phyloP scores from a whole-genome alignment of 2,797 vertebrate genomes.

The Gobio occitaniae region DNA sequence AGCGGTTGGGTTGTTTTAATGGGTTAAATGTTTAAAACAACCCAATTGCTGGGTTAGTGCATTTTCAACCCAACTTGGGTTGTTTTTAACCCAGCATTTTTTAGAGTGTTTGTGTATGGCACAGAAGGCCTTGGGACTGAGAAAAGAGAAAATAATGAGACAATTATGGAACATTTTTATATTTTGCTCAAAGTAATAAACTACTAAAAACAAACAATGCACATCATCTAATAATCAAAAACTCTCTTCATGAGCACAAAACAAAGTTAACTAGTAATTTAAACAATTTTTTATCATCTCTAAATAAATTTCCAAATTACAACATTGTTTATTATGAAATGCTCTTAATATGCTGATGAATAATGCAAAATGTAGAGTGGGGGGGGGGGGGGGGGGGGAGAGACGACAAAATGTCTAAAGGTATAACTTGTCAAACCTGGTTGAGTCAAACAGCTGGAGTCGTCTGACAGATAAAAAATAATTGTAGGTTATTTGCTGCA shows the following conservation, averaged over 20 bases:
- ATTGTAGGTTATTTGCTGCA: no score
- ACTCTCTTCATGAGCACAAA: not conserved
- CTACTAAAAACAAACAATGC: not conserved
- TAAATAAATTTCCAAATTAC: not conserved
- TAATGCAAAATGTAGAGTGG: not conserved
- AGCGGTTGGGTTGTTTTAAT: no score
- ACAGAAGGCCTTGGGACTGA: not conserved
- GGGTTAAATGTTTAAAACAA: no score
- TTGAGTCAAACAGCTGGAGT: not conserved
- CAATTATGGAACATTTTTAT: not conserved
- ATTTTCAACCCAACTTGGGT: no score
- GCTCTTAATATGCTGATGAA: not conserved
- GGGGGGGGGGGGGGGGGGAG: no score
- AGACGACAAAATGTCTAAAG: no score
- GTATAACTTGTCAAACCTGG: not conserved
- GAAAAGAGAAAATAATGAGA: not conserved
- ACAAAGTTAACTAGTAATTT: no score
- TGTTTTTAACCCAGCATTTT: no score
- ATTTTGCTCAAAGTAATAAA: not conserved
- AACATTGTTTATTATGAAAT: not conserved
- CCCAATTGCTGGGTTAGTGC: no score
- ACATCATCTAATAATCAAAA: not conserved
- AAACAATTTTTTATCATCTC: not conserved
- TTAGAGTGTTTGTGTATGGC: not conserved
- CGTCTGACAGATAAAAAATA: not conserved